Evolutionary conservation across 2,797 vertebrate genomes (phyloP).

Genomic region (Harpagifer antarcticus): DNA sequence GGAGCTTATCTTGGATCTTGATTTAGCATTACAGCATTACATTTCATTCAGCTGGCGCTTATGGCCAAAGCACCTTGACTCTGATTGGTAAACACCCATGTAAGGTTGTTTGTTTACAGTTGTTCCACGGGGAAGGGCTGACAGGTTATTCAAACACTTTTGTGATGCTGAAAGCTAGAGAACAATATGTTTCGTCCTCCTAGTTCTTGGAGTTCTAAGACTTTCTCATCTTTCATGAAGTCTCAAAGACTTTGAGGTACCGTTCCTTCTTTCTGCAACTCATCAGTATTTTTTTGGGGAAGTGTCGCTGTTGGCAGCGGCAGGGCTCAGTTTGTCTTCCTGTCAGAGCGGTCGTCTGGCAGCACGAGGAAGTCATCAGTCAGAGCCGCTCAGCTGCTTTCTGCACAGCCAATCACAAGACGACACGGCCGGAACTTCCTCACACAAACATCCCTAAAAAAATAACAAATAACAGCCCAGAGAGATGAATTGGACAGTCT

Average conservation of each 20-base stretch:
- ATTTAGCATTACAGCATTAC: too few relatives aligned
- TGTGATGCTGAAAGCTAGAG: too few relatives aligned
- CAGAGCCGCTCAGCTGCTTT: conserved; percentile 24
- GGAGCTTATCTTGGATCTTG: too few relatives aligned
- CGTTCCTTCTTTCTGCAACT: conserved; percentile 24
- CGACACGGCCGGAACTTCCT: conserved; percentile 9
- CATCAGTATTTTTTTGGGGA: conserved; percentile 24
- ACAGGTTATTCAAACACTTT: too few relatives aligned
- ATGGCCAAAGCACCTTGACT: too few relatives aligned
- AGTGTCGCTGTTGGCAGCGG: conserved; percentile 16
- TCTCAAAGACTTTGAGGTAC: background rate
- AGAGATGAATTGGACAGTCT: conserved; percentile 34
- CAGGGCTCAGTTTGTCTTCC: conserved; percentile 44
- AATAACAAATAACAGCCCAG: conserved; percentile 51
- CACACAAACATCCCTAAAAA: conserved; percentile 42
- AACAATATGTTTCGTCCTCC: background rate
- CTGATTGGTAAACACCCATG: too few relatives aligned
- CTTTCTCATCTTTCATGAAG: background rate
- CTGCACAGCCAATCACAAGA: background rate
- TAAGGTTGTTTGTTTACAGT: too few relatives aligned
- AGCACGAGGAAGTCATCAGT: conserved; percentile 53
- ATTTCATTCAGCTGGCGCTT: too few relatives aligned
- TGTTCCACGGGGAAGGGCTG: too few relatives aligned
- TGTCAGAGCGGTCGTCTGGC: conserved; percentile 40
- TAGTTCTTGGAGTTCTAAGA: too few relatives aligned